Conservation (phyloP, 2,888 invertebrate species). For the Carabus problematicus region DNA sequence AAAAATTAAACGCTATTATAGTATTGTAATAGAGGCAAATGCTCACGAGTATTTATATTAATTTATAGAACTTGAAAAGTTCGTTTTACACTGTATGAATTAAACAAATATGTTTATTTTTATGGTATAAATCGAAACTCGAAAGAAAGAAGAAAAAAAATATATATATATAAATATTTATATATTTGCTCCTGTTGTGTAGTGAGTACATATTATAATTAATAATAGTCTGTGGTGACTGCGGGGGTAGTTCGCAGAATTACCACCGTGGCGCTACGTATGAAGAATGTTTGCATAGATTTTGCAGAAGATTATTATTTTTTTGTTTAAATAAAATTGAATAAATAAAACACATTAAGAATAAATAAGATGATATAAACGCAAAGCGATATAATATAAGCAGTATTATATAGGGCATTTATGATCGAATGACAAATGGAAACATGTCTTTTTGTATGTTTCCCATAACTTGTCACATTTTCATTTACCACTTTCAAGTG, state of each 20-base stretch:
- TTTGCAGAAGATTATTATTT: too few relatives aligned
- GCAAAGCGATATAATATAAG: conserved; percentile 14
- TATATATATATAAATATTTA: conserved; percentile 4
- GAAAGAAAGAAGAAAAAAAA: not conserved
- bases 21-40: conserved; percentile 23
- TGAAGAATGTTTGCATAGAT: not conserved
- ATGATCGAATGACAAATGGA: conserved; percentile 6
- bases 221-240: conserved; percentile 2
- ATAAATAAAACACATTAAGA: too few relatives aligned
- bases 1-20: conserved; percentile 13
- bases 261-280: not conserved
- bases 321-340: too few relatives aligned
- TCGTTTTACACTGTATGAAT: conserved; percentile 24
- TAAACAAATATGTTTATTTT: conserved; percentile 18
- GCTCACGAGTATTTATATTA: conserved; percentile 29
- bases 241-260: conserved; percentile 3
- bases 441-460: not conserved
- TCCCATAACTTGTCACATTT: not conserved
- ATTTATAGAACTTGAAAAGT: conserved; percentile 26
- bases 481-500: too few relatives aligned
- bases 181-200: conserved; percentile 18
- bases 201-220: not conserved
- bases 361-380: not conserved
- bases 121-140: not conserved
- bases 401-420: conserved; percentile 18